Evolutionary conservation across 1,140 invertebrate species (phyloP), one percentile per base, ranked within the genome.

Genomic region (Chelonus insularis): DNA sequence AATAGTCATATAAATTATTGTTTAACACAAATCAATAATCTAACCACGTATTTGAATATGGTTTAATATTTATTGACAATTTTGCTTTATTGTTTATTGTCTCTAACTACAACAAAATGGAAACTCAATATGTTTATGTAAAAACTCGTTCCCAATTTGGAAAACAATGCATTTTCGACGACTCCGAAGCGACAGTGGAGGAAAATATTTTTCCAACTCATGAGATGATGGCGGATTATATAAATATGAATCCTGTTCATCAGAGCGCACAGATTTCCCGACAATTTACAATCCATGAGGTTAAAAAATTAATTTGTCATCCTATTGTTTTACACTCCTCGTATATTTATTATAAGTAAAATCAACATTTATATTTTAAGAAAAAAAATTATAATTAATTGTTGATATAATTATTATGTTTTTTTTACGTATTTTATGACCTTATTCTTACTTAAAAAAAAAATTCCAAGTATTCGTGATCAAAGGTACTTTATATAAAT

Each of bases 81-180:
- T 0, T 39, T 14, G n/a, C n/a, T 39, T n/a, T n/a, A n/a, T n/a
- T n/a, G n/a, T n/a, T n/a, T n/a, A n/a, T n/a, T n/a, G n/a, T n/a
- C n/a, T n/a, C n/a, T n/a, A n/a, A n/a, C n/a, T 11, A 41, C 16
- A 34, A 23, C 21, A 16, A 41, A 41, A 84, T 88, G 87, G 82
- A 89, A 69, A 72, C 86, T 4, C 81, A 80, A 48, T 86, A 85
- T 63, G 82, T 86, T 66, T 88, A 88, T 67, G 82, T 87, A 48
- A 91, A 86, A 77, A 86, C 84, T 43, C 83, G 90, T n/a, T 83
- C 82, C 55, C 80, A 87, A 57, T 92, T 90, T 76, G 90, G 90
- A n/a, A 83, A 84, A 65, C 88, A 89, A 63, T 87, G 86, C 39
- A 76, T 87, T 36, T 94, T 95, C 72, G 84, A 86, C 36, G 89